Evolutionary conservation across 2,888 invertebrate species (phyloP).

Genomic region (Cryptocephalus moraei): DNA sequence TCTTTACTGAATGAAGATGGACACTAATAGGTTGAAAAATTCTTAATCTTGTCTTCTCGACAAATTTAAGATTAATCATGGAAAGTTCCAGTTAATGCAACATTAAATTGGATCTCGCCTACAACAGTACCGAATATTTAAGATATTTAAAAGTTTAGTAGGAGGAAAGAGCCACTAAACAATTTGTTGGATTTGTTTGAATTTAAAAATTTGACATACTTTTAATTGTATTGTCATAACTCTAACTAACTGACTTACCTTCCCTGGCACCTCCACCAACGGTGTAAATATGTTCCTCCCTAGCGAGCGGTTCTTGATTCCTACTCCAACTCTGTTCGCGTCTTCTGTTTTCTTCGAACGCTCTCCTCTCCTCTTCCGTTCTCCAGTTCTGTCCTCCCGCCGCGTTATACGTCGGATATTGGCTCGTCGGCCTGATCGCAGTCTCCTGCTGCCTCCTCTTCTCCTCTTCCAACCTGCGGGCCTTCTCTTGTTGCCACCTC

Average conservation of each 20-base stretch:
- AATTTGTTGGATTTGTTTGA: no score
- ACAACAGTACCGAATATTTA: no score
- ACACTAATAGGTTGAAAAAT: no score
- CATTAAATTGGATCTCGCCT: no score
- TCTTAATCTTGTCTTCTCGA: no score
- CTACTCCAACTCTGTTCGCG: constrained; percentile 2
- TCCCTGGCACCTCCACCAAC: constrained; percentile 15
- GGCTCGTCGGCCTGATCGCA: neutral
- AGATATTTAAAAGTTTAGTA: no score
- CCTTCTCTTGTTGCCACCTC: constrained; percentile 8
- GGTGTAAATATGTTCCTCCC: constrained; percentile 10
- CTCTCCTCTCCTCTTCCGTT: constrained; percentile 7
- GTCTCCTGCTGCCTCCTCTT: constrained; percentile 2
- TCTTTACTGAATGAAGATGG: no score
- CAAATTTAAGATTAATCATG: no score
- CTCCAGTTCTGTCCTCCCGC: neutral
- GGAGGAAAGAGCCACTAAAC: no score
- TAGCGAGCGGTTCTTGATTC: neutral
- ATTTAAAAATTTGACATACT: neutral
- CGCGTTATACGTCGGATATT: neutral
- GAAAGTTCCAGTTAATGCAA: no score
- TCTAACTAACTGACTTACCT: constrained; percentile 4
- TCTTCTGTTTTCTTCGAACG: constrained; percentile 8
- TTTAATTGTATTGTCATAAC: neutral
- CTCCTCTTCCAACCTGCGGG: constrained; percentile 2